Conservation (phyloP, 2,797 vertebrate species). For the Apogon hyalosoma region DNA sequence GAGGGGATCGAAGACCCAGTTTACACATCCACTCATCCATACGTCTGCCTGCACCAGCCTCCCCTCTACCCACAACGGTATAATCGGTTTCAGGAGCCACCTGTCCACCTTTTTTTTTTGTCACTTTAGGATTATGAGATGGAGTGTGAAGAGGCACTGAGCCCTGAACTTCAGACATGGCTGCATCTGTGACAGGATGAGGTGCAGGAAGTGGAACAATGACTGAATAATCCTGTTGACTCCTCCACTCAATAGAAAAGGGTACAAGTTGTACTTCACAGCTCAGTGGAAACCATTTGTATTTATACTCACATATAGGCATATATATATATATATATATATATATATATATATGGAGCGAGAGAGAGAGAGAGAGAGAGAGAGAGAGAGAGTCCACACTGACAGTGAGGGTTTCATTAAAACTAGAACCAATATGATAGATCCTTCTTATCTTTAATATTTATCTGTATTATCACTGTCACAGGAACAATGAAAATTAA, state of each 20-base stretch:
- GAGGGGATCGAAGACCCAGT: conserved; percentile 29
- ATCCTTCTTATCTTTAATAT: too few relatives aligned
- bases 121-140: conserved; percentile 33
- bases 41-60: conserved; percentile 21
- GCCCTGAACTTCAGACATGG: conserved; percentile 16
- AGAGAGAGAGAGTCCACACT: too few relatives aligned
- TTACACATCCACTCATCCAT: conserved; percentile 16
- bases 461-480: too few relatives aligned
- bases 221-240: conserved; percentile 34
- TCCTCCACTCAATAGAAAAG: neutral
- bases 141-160: conserved; percentile 27
- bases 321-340: neutral
- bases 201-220: conserved; percentile 37
- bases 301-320: neutral
- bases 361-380: too few relatives aligned
- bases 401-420: neutral
- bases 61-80: conserved; percentile 8
- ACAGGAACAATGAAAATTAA: too few relatives aligned
- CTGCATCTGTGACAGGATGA: conserved; percentile 35
- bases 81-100: conserved; percentile 40
- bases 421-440: too few relatives aligned
- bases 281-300: conserved; percentile 8
- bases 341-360: too few relatives aligned
- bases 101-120: conserved; percentile 38
- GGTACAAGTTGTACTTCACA: neutral